phyloP scores from a whole-genome alignment of 2,113 vertebrate genomes.

The Gorsachius goisagi region DNA sequence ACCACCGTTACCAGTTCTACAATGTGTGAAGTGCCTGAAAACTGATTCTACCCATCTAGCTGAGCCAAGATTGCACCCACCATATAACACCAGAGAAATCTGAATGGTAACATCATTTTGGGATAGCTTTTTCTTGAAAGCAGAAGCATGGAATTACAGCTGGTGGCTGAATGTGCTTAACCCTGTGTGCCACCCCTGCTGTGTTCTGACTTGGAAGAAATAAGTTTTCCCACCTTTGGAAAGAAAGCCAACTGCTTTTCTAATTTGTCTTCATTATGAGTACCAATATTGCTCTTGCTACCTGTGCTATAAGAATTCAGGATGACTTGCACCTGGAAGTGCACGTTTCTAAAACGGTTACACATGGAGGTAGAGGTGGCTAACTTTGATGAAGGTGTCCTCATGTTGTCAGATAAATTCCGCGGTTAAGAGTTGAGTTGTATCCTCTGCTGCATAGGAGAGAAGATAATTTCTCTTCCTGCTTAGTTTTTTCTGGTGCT shows the following conservation, averaged over 20 bases:
- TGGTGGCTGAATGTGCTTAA: background rate
- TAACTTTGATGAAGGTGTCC: background rate
- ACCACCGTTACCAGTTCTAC: background rate
- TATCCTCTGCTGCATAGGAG: background rate
- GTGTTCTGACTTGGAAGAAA: background rate
- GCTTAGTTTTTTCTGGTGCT: background rate
- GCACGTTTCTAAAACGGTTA: background rate
- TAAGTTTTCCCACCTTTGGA: background rate
- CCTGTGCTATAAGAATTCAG: background rate
- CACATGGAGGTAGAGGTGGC: background rate
- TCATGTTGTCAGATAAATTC: background rate
- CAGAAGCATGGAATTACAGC: background rate
- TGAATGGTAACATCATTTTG: fast-evolving
- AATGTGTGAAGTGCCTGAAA: background rate
- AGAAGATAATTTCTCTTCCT: background rate
- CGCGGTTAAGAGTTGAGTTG: background rate
- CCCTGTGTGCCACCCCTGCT: background rate
- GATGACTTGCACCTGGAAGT: background rate
- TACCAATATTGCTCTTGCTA: background rate
- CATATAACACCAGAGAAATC: background rate
- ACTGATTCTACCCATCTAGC: background rate
- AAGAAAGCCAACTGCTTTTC: background rate
- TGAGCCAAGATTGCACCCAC: background rate
- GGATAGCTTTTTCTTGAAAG: background rate
- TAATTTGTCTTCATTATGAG: background rate